Percentiles rank a stretch among this genome's conserved stretches.
Evolutionary conservation across 2,888 invertebrate genomes (phyloP).

Genomic region (Polydrusus tereticollis): DNA sequence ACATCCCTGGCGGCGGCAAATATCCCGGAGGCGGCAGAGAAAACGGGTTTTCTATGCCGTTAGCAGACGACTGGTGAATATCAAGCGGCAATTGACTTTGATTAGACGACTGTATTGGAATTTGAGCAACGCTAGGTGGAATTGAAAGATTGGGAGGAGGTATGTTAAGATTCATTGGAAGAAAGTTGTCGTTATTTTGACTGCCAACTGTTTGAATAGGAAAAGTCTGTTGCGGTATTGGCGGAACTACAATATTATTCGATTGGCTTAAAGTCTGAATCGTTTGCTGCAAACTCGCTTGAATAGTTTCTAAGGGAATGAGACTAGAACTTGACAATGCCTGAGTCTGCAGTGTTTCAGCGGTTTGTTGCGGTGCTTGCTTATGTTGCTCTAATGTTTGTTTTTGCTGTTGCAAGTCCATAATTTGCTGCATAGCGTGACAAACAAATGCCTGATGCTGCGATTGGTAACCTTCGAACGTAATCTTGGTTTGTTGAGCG

Average conservation of each 20-base stretch:
- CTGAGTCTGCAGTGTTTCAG: slow-evolving; percentile 40
- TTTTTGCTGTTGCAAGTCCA: slow-evolving; percentile 84
- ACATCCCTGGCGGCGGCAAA: slow-evolving; percentile 69
- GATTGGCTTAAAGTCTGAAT: slow-evolving; percentile 56
- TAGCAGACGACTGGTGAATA: slow-evolving; percentile 53
- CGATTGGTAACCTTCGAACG: slow-evolving; percentile 78
- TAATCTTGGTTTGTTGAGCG: slow-evolving; percentile 83
- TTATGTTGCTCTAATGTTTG: slow-evolving; percentile 68
- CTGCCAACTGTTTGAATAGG: slow-evolving; percentile 51
- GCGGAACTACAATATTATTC: slow-evolving; percentile 22
- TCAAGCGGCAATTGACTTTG: slow-evolving; percentile 49
- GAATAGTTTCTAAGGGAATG: slow-evolving; percentile 61
- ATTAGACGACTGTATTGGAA: slow-evolving; percentile 24
- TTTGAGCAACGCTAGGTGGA: slow-evolving; percentile 13
- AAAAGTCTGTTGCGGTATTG: slow-evolving; percentile 50
- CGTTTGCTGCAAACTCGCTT: slow-evolving; percentile 59
- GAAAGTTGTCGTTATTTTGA: slow-evolving; percentile 53
- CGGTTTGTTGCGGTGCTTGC: slow-evolving; percentile 48
- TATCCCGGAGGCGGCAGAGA: slow-evolving; percentile 73
- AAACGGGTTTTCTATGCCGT: slow-evolving; percentile 64
- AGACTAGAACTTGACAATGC: slow-evolving; percentile 50
- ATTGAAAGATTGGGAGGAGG: slow-evolving; percentile 64
- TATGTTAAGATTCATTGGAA: slow-evolving; percentile 62
- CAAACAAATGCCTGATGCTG: slow-evolving; percentile 96
- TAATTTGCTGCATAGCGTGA: slow-evolving; percentile 91